These are phyloP conservation scores for Caenorhabditis plicata DNA, from an alignment of 2,888 invertebrate genomes.

Conservation along the genomic window DNA sequence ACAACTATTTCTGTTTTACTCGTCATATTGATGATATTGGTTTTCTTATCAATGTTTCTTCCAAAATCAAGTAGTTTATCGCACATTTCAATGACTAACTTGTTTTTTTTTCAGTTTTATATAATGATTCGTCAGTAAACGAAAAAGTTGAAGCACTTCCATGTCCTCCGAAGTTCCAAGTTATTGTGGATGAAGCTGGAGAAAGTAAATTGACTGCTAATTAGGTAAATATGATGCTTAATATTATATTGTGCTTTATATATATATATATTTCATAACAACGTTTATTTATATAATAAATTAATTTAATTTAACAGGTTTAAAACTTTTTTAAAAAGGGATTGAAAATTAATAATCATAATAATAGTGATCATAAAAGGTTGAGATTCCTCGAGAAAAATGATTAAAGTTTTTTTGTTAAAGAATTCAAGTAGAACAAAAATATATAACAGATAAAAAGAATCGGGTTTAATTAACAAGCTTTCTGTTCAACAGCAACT, in stretches of 20 bases:
- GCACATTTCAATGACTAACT: background rate
- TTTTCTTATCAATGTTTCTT: conserved; percentile 38
- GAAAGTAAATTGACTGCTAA: conserved; percentile 38
- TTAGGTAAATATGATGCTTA: no score
- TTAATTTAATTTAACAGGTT: conserved; percentile 15
- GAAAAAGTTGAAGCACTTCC: conserved; percentile 23
- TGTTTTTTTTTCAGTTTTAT: conserved; percentile 9
- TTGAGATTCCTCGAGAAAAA: no score
- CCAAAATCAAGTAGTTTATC: conserved; percentile 24
- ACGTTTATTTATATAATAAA: background rate
- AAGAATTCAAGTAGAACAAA: no score
- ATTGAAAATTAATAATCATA: no score
- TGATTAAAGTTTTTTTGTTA: no score
- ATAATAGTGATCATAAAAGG: no score
- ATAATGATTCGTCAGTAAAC: conserved; percentile 8
- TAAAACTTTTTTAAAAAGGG: no score
- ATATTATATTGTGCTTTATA: background rate
- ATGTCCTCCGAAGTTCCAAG: conserved; percentile 40
- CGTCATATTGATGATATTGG: conserved; percentile 38
- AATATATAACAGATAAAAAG: no score
- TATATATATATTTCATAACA: no score
- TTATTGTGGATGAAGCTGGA: conserved; percentile 48
- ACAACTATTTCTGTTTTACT: conserved; percentile 43
- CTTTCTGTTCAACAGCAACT: no score
- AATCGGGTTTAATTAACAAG: no score